Evolutionary conservation across 2,113 vertebrate species (phyloP), one percentile per base, ranked within the genome.

Genomic region (Perca flavescens): DNA sequence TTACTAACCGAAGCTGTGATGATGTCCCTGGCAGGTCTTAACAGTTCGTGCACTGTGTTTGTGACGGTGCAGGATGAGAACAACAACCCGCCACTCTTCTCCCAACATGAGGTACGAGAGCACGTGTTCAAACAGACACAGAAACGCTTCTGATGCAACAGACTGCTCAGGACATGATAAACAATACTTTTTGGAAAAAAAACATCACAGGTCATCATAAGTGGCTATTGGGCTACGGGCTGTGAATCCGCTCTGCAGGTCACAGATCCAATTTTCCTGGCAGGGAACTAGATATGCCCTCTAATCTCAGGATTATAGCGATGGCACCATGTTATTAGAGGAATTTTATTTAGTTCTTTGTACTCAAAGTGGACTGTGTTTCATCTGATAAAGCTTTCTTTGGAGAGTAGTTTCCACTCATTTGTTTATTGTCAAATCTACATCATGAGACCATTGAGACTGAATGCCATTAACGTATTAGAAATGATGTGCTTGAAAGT

Each of bases 71-170:
- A 92, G 52, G 94, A 96, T 78, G 88, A 93, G 73, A 96, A 94
- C 92, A 95, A 96, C 89, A 94, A 85, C 77, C 89, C 93, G 19
- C 93, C 95, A 0, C 83, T 93, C 21, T 94, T 95, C 79, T 93
- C 95, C 53, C 91, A 93, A 76, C 95, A 95, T 58, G 94, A 95
- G 94, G 94, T 94, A 88, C 0, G 19, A 57, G 14, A 49, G 28
- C 82, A 86, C 78, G 71, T 25, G 62, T 22, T 72, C 36, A 74
- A 61, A 80, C 21, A 9, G 11, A 66, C 62, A 80, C 50, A 58
- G 22, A 47, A 6, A 69, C 9, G 11, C 36, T 6, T 47, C 36
- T 50, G 11, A 75, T 22, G n/a, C 63, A 60, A 28, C n/a, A 10
- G 49, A 63, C 57, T 43, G 61, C 54, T 52, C 6, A 28, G 28